Evolutionary conservation across 2,888 invertebrate genomes (phyloP).

Genomic region (Drosophila colorata): DNA sequence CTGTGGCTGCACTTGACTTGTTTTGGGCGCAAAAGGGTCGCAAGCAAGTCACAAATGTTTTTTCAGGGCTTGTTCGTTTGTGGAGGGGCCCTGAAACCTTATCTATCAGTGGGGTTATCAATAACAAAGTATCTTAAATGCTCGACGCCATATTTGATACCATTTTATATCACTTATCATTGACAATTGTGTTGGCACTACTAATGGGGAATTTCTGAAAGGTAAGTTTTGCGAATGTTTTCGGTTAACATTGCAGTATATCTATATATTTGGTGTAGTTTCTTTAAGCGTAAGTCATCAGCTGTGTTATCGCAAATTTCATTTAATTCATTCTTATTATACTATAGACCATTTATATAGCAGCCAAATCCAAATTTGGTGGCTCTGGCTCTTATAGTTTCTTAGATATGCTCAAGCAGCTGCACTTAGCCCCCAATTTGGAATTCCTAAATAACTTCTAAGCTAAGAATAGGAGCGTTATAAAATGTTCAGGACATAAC

Average conservation of each 20-base stretch:
- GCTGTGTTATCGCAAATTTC: conserved; percentile 35
- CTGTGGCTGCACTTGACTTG: neutral
- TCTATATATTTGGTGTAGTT: conserved; percentile 3
- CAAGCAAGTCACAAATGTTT: neutral
- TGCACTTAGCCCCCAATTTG: too few species aligned
- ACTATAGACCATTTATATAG: too few species aligned
- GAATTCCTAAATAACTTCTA: too few species aligned
- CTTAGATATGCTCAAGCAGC: too few species aligned
- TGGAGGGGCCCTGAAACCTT: neutral
- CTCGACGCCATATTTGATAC: conserved; percentile 21
- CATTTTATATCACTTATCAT: neutral
- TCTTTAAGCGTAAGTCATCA: conserved; percentile 2
- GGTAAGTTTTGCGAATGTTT: neutral
- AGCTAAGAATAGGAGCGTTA: too few species aligned
- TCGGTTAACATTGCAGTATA: neutral
- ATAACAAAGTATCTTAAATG: conserved; percentile 24
- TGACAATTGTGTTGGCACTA: neutral
- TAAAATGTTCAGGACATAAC: too few species aligned
- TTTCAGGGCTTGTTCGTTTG: conserved; percentile 7
- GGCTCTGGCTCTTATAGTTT: too few species aligned
- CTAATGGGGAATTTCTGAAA: neutral
- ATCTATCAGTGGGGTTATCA: conserved; percentile 24
- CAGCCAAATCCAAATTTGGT: too few species aligned
- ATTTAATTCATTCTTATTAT: too few species aligned
- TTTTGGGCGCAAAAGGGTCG: conserved; percentile 19